phyloP scores from a whole-genome alignment of 1,140 invertebrate species.

The Dinothrombium tinctorium region DNA sequence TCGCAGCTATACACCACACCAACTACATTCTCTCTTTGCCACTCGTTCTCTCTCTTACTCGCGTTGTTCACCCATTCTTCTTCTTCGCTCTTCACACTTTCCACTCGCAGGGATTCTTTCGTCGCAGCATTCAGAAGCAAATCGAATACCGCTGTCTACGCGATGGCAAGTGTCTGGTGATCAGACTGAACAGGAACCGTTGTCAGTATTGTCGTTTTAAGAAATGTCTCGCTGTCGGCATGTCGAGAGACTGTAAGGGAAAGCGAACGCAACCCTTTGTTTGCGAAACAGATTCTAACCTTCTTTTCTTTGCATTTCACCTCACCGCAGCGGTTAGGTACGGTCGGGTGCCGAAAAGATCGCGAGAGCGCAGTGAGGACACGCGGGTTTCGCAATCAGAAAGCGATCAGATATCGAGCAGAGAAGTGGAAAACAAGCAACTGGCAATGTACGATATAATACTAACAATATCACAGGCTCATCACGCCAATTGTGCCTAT shows the following conservation, averaged over 20 bases:
- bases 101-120: constrained; percentile 35
- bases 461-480: constrained; percentile 62
- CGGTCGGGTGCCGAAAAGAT: constrained; percentile 77
- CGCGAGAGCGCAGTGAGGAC: constrained; percentile 45
- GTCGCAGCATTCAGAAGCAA: constrained; percentile 80
- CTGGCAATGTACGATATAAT: constrained; percentile 58
- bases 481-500: constrained; percentile 64
- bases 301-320: constrained; percentile 9
- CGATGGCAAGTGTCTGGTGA: constrained; percentile 88
- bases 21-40: background rate
- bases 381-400: constrained; percentile 21
- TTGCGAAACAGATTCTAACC: background rate
- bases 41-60: too few species aligned
- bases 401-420: constrained; percentile 15
- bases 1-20: background rate
- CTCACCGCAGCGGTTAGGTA: constrained; percentile 57
- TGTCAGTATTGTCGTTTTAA: constrained; percentile 96
- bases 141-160: constrained; percentile 88
- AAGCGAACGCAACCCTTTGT: too few species aligned
- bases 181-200: constrained; percentile 80
- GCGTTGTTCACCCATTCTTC: too few species aligned
- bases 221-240: constrained; percentile 90
- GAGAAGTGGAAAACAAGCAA: constrained; percentile 23
- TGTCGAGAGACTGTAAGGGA: constrained; percentile 93
- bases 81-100: too few species aligned